Evolutionary conservation across 2,113 vertebrate species (phyloP).

Genomic region (Hippocampus barbouri): DNA sequence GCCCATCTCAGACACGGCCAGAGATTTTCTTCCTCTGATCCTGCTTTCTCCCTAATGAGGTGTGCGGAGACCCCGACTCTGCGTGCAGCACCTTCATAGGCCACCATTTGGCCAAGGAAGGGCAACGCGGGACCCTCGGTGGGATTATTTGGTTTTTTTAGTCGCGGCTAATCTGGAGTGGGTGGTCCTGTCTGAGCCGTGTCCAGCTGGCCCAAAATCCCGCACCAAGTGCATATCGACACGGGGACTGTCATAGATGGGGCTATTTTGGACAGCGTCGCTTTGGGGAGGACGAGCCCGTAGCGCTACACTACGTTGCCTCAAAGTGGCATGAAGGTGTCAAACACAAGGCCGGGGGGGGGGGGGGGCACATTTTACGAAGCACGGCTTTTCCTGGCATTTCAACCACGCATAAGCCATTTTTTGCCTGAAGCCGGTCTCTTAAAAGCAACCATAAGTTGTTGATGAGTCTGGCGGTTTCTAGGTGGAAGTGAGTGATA

Average conservation of each 20-base stretch:
- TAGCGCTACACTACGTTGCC: background rate
- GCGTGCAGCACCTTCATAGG: constrained; percentile 52
- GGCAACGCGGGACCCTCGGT: constrained; percentile 22
- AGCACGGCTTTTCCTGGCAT: too few relatives aligned
- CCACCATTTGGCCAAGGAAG: constrained; percentile 37
- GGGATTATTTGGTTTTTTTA: constrained; percentile 48
- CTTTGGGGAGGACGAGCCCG: constrained; percentile 5
- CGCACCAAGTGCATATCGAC: constrained; percentile 14
- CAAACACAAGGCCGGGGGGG: too few relatives aligned
- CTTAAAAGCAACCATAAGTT: background rate
- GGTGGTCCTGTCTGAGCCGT: constrained; percentile 21
- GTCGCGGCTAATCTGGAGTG: constrained; percentile 44
- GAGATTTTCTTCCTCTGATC: constrained; percentile 41
- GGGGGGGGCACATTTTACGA: background rate
- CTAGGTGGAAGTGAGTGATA: constrained; percentile 3
- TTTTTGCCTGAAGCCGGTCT: too few relatives aligned
- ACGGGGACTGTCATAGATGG: constrained; percentile 30
- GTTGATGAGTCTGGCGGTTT: background rate
- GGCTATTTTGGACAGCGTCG: constrained; percentile 32
- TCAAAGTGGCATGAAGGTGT: too few relatives aligned
- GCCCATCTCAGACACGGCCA: constrained; percentile 37
- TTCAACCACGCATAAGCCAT: too few relatives aligned
- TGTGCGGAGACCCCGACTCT: constrained; percentile 40
- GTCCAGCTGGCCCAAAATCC: constrained; percentile 5
- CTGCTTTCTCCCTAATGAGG: constrained; percentile 59